Conservation (phyloP, 2,113 vertebrate genomes). For the Siniperca knerii region DNA sequence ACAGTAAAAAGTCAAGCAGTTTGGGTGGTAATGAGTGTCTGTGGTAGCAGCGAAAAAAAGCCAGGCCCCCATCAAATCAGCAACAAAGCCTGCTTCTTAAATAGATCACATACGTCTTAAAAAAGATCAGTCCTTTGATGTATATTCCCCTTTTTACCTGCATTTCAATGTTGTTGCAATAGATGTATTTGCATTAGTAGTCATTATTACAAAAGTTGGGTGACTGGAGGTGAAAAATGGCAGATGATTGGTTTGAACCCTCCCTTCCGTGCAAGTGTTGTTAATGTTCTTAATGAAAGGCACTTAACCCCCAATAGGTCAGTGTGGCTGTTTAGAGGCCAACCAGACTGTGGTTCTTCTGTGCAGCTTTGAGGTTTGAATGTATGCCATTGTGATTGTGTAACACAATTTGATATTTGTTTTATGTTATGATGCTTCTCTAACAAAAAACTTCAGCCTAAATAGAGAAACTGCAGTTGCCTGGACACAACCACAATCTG, state of each 20-base stretch:
- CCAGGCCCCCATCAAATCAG: constrained; percentile 39
- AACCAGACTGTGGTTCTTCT: background rate
- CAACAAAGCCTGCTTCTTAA: background rate
- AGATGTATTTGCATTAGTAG: background rate
- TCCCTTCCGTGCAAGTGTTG: background rate
- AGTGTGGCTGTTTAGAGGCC: background rate
- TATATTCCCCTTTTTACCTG: background rate
- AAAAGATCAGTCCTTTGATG: background rate
- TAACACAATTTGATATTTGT: background rate
- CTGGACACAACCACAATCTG: background rate
- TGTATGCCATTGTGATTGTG: constrained; percentile 1
- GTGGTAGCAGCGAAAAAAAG: constrained; percentile 48
- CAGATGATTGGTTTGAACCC: background rate
- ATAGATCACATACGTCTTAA: background rate
- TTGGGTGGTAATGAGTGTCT: constrained; percentile 33
- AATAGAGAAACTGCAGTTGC: background rate
- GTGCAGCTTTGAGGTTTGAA: constrained; percentile 3
- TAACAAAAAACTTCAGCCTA: background rate
- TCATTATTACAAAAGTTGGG: background rate
- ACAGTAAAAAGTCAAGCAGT: constrained; percentile 26
- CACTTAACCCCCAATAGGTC: background rate
- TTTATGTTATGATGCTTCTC: background rate
- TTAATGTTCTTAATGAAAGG: background rate
- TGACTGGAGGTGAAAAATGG: background rate
- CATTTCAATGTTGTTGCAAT: background rate